Base-by-base conservation (phyloP, 2,797 vertebrate species). In the Gambusia yucatana region DNA sequence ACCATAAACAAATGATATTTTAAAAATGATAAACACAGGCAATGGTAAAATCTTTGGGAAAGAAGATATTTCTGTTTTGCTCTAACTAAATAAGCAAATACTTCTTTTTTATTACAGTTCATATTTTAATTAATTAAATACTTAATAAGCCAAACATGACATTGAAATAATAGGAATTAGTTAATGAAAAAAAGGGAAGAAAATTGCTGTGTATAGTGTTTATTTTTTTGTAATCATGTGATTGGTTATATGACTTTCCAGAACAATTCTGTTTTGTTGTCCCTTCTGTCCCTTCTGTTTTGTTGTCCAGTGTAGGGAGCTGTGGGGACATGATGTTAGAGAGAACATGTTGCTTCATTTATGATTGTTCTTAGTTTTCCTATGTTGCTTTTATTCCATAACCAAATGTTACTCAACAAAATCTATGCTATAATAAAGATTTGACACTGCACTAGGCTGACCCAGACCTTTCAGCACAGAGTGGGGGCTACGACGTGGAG, bases 401-500 rank as follows among this genome's bases (percentile, higher is more conserved):
- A 39, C 20, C 8, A n/a, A 73, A 55, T 13, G 6, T 41, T 36
- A 2, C 41, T n/a, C 22, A 55, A 16, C 47, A 25, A 50, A 59
- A 11, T 57, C 77, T 72, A n/a, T n/a, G 4, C 14, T 1, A 46
- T 1, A 50, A 73, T 84, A 41, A 81, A 73, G 8, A 14, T 67
- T 67, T 41, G 3, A 67, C 46, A 1, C 50, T 52, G 7, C 50
- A 9, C 41, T 79, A 95, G 94, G 93, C 93, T 1, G 93, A 95
- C 77, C 80, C 90, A 84, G 94, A 94, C 8, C 74, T 80, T 77
- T 89, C 93, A 72, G 80, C 93, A 47, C 95, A 97, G 93, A 96
- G 94, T 59, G 96, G 96, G 46, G 97, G 97, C 36, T 97, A 97
- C 77, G 97, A 98, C 83, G 91, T 97, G 92, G 97, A 96, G 85